Percentiles rank a stretch among this genome's conserved stretches.
Evolutionary conservation across 2,888 invertebrate species (phyloP).

Genomic region (Meiosimyza decipiens): DNA sequence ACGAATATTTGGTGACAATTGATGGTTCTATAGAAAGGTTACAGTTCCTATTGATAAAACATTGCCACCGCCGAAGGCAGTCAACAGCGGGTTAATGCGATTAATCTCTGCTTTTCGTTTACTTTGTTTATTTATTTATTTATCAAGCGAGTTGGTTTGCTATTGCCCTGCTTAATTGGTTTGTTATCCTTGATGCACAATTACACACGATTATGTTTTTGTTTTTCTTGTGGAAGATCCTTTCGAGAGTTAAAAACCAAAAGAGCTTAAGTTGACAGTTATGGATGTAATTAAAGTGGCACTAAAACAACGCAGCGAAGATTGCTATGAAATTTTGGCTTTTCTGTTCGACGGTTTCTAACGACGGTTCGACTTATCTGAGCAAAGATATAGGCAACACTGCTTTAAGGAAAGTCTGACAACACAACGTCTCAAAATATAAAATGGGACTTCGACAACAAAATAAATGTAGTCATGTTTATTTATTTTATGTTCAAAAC

Average conservation of each 20-base stretch:
- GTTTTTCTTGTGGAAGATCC: constrained; percentile 7
- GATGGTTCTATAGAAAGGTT: neutral
- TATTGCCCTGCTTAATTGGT: constrained; percentile 16
- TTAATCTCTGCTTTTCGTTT: constrained; percentile 26
- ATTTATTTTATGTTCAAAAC: no score
- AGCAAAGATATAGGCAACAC: no score
- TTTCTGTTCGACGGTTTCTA: no score
- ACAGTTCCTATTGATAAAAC: no score
- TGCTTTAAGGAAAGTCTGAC: no score
- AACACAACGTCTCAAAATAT: no score
- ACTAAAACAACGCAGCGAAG: no score
- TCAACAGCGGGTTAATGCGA: constrained; percentile 35
- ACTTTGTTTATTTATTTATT: constrained; percentile 35
- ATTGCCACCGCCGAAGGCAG: constrained; percentile 12
- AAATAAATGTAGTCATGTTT: no score
- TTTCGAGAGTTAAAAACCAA: neutral
- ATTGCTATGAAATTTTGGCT: no score
- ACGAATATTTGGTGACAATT: constrained; percentile 20
- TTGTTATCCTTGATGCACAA: constrained; percentile 37
- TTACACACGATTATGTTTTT: constrained; percentile 21
- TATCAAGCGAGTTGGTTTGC: neutral
- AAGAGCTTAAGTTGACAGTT: constrained; percentile 19
- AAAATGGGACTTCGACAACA: no score
- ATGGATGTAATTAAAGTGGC: constrained; percentile 10
- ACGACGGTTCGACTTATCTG: no score